Evolutionary conservation across 2,888 invertebrate genomes (phyloP).

Genomic region (Drosophila greeni): DNA sequence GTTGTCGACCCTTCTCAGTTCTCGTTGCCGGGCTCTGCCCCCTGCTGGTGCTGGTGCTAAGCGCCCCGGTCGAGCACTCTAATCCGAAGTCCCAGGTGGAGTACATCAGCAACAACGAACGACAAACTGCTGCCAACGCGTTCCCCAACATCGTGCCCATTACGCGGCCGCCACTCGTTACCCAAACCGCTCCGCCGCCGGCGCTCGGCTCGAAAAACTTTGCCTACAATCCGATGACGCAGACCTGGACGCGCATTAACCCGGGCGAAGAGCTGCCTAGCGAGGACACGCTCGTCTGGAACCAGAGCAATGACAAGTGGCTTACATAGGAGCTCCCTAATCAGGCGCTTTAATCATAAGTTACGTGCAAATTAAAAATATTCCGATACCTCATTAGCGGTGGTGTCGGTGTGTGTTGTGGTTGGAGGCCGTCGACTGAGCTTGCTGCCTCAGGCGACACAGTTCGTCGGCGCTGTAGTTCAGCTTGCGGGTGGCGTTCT

Average conservation of each 20-base stretch:
- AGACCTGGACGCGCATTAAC: constrained; percentile 69
- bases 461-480: constrained; percentile 74
- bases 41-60: constrained; percentile 8
- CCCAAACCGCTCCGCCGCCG: constrained; percentile 64
- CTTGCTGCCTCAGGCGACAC: constrained; percentile 68
- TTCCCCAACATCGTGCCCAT: constrained; percentile 61
- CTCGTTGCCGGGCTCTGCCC: constrained; percentile 27
- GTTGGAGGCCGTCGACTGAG: constrained; percentile 18
- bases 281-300: constrained; percentile 72
- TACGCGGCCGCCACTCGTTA: constrained; percentile 56
- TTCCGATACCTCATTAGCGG: constrained; percentile 39
- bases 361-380: constrained; percentile 4
- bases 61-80: constrained; percentile 44
- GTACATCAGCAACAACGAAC: constrained; percentile 57
- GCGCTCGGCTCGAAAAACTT: constrained; percentile 70
- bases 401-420: constrained; percentile 45
- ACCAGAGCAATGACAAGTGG: constrained; percentile 77
- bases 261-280: constrained; percentile 64
- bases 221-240: constrained; percentile 62
- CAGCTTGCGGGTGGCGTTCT: constrained; percentile 71
- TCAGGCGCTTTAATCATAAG: constrained; percentile 6
- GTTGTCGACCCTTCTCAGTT: constrained; percentile 30
- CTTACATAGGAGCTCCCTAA: constrained; percentile 51
- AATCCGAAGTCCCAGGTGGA: constrained; percentile 76
- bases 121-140: constrained; percentile 9